Percentiles rank a stretch among this genome's conserved stretches.
These are phyloP conservation scores for Pipistrellus pygmaeus DNA, from an alignment of 2,797 vertebrate genomes.

Conservation along the genomic window DNA sequence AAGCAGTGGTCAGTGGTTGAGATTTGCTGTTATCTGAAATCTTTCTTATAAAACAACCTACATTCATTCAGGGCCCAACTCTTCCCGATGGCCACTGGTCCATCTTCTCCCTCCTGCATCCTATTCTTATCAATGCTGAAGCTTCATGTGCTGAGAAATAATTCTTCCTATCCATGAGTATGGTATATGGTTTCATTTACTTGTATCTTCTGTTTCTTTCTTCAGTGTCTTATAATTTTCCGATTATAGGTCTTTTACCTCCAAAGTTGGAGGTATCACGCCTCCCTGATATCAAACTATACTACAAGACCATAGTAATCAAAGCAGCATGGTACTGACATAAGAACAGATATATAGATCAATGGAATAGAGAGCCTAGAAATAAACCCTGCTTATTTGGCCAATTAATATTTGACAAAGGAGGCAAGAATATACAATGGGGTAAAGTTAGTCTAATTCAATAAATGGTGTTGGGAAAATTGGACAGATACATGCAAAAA, in stretches of 20 bases:
- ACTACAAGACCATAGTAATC: neutral
- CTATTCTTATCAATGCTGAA: neutral
- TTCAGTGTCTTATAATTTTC: neutral
- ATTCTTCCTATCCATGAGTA: neutral
- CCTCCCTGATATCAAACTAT: neutral
- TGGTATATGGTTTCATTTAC: neutral
- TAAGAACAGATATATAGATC: neutral
- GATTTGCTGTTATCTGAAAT: neutral
- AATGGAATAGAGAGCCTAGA: neutral
- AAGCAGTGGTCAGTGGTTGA: neutral
- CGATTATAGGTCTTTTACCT: neutral
- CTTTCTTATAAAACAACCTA: neutral
- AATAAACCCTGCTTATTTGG: neutral
- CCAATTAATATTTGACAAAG: neutral
- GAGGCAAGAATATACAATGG: neutral
- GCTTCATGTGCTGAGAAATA: neutral
- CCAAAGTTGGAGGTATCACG: neutral
- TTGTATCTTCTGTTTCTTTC: neutral
- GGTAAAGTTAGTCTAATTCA: neutral
- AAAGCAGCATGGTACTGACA: neutral
- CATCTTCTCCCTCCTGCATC: neutral
- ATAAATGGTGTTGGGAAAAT: neutral
- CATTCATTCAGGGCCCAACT: neutral
- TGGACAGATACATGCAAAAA: neutral
- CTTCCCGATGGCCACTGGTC: neutral